Base-by-base conservation (phyloP, 2,113 vertebrate species). In the Podilymbus podiceps region DNA sequence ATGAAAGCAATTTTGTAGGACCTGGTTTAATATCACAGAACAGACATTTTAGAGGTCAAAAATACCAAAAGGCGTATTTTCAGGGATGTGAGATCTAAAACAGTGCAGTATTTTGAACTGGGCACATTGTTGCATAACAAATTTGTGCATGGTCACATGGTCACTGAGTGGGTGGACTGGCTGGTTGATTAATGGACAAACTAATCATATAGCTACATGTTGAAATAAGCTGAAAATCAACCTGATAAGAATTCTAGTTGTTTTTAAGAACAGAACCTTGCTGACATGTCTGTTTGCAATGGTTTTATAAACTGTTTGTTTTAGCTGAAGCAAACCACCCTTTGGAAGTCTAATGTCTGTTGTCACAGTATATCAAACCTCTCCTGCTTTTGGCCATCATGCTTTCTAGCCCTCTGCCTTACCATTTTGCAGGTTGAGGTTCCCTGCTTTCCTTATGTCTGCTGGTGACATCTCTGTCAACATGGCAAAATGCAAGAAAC, bases 61-160 rank as follows among this genome's bases (percentile, higher is more conserved):
- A 82, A 58, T 68, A 64, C 33, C 15, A 8, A 33, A 31, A 12
- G 24, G 8, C 23, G 31, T 74, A 3, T 69, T 87, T 87, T 90
- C 38, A 60, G 47, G 35, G 8, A 31, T 68, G 40, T 59, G 55
- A 53, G 20, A 66, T 78, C 16, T 27, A 55, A 52, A 91, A 20
- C 0, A 3, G 6, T 84, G 27, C 27, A 55, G 8, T 71, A 19
- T 67, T 74, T 93, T 80, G 31, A 63, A 50, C n/a, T 33, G 9
- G 25, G 16, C 11, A 13, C 0, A 0, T 60, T 55, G n/a, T 76
- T 73, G 20, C 10, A 11, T 35, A 19, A 4, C 33, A 12, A 19
- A 33, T 69, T 56, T 76, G 11, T 30, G 20, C 25, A 11, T 59
- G 7, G 7, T 20, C 23, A 93, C 5, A 1, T 82, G 53, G 55